These are phyloP conservation scores for Saccostrea glomerata DNA, from an alignment of 1,140 invertebrate species.

Conservation along the genomic window DNA sequence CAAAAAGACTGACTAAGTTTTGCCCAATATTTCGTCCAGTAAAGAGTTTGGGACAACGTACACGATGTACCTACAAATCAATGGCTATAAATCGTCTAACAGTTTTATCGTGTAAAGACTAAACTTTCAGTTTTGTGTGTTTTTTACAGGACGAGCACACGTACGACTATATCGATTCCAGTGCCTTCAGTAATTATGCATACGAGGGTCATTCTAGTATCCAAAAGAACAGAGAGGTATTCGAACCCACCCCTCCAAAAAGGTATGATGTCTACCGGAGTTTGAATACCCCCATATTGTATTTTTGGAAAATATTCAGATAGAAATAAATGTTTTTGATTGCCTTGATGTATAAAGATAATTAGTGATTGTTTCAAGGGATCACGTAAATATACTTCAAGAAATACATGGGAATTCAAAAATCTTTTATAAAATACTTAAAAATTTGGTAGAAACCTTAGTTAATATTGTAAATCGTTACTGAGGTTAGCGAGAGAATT, in stretches of 20 bases:
- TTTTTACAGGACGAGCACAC: not conserved
- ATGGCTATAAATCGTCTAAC: too few relatives aligned
- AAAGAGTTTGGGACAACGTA: too few relatives aligned
- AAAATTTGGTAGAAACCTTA: too few relatives aligned
- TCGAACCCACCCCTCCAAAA: not conserved
- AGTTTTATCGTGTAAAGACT: too few relatives aligned
- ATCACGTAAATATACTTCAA: not conserved
- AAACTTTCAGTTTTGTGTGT: too few relatives aligned
- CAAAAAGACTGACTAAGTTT: too few relatives aligned
- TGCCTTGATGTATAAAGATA: not conserved
- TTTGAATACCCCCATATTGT: not conserved
- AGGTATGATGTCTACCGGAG: not conserved
- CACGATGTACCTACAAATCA: too few relatives aligned
- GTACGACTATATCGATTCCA: not conserved
- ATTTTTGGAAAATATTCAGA: too few relatives aligned
- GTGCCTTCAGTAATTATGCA: not conserved
- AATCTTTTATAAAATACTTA: too few relatives aligned
- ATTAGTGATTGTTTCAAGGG: not conserved
- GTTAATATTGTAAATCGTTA: too few relatives aligned
- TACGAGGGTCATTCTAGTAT: not conserved
- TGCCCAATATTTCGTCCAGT: too few relatives aligned
- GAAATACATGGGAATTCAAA: not conserved
- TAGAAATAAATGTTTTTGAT: not conserved
- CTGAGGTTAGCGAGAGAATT: too few relatives aligned
- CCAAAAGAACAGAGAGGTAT: not conserved